These are phyloP conservation scores for Sinocyclocheilus anshuiensis DNA, from an alignment of 2,113 vertebrate genomes.

Conservation along the genomic window DNA sequence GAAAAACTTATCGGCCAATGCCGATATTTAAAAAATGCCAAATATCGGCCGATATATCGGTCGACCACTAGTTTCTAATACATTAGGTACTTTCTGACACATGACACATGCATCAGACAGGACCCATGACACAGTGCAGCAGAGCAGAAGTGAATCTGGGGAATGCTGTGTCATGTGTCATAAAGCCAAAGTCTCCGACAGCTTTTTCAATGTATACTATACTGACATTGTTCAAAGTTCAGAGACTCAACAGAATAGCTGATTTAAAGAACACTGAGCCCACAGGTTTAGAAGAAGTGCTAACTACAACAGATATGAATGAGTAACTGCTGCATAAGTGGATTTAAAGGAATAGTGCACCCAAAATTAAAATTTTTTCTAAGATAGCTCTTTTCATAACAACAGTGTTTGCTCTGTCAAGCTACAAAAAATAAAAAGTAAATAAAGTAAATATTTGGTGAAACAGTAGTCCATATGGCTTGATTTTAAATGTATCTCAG, in stretches of 20 bases:
- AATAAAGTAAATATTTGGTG: too few species aligned
- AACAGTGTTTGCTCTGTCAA: too few species aligned
- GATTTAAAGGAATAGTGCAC: not conserved
- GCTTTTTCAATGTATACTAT: not conserved
- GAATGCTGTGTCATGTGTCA: slow-evolving; percentile 23
- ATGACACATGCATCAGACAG: too few species aligned
- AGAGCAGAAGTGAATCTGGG: not conserved
- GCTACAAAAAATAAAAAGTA: too few species aligned
- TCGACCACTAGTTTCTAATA: too few species aligned
- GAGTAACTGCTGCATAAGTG: not conserved
- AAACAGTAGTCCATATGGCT: too few species aligned
- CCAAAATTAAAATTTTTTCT: not conserved
- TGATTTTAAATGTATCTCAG: too few species aligned
- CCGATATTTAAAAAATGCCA: too few species aligned
- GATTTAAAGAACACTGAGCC: not conserved
- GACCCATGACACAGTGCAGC: not conserved
- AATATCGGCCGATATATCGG: too few species aligned
- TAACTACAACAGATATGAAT: not conserved
- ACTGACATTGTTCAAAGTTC: not conserved
- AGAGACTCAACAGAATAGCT: not conserved
- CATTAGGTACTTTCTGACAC: not conserved
- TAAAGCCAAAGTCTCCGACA: not conserved
- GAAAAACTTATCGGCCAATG: too few species aligned
- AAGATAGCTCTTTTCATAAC: too few species aligned
- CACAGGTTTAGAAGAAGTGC: not conserved